Evolutionary conservation across 53 echinoderm and acorn worm genomes (phyloP).

Genomic region (Holothuria scabra): DNA sequence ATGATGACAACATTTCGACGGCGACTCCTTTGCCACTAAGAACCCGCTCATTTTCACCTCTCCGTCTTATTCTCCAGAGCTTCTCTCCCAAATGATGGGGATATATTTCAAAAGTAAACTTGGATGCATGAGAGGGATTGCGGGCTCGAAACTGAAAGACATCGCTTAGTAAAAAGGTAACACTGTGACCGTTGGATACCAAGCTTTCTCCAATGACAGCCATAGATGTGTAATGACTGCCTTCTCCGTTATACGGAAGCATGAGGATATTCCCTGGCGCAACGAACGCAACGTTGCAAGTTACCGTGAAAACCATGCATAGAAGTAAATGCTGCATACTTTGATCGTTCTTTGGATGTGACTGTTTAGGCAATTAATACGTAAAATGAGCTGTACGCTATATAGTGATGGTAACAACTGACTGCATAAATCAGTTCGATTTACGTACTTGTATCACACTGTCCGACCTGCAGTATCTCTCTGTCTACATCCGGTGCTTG

Average conservation of each 20-base stretch:
- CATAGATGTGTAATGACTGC: conserved; percentile 47
- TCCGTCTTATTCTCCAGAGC: not conserved
- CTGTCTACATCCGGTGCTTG: too few relatives aligned
- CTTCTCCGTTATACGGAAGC: conserved; percentile 33
- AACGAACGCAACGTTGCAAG: too few relatives aligned
- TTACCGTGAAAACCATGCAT: too few relatives aligned
- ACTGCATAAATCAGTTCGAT: too few relatives aligned
- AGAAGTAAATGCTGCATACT: too few relatives aligned
- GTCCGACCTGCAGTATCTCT: too few relatives aligned
- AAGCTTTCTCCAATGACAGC: conserved; percentile 23
- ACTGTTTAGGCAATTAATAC: too few relatives aligned
- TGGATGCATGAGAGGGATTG: not conserved
- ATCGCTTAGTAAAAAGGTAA: conserved; percentile 18
- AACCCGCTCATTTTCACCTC: conserved; percentile 3
- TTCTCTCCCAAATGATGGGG: conserved; percentile 22
- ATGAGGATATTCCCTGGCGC: conserved; percentile 20
- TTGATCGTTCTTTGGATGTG: too few relatives aligned
- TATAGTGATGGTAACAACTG: too few relatives aligned
- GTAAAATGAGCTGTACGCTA: too few relatives aligned
- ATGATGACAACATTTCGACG: not conserved
- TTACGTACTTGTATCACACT: too few relatives aligned
- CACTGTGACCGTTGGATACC: conserved; percentile 30
- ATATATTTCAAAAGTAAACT: conserved; percentile 4
- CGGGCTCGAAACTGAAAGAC: not conserved
- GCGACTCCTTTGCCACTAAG: not conserved